Conservation (phyloP, 2,888 invertebrate species). For the Drosophila neotestacea region DNA sequence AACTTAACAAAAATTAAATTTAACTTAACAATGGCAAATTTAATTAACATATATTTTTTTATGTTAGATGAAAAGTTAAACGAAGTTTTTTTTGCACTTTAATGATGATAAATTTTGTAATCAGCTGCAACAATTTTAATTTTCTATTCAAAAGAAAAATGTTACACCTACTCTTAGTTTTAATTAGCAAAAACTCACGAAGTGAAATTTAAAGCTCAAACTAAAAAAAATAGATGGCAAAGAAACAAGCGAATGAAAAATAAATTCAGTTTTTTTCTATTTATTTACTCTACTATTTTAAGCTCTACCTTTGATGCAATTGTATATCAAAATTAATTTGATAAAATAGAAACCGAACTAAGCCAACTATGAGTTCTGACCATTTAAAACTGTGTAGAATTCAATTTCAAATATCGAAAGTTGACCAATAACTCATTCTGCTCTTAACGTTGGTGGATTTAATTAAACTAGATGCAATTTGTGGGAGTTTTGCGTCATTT, state of each 20-base stretch:
- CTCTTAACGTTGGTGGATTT: conserved; percentile 20
- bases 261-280: not conserved
- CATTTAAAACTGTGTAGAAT: not conserved
- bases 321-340: not conserved
- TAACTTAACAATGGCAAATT: too few species aligned
- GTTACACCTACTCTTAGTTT: too few species aligned
- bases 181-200: too few species aligned
- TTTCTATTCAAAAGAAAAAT: too few species aligned
- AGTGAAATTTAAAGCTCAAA: not conserved
- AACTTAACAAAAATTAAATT: too few species aligned
- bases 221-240: not conserved
- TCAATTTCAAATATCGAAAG: not conserved
- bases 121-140: too few species aligned
- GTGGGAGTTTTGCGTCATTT: conserved; percentile 28
- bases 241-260: not conserved
- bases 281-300: not conserved
- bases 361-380: conserved; percentile 3
- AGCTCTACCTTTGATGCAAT: not conserved
- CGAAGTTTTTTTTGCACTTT: too few species aligned
- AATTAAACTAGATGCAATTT: conserved; percentile 44
- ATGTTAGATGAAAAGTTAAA: too few species aligned
- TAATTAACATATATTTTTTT: too few species aligned
- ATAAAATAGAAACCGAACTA: conserved; percentile 2
- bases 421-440: conserved; percentile 6
- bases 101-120: too few species aligned